Base-by-base conservation (phyloP, 2,797 vertebrate species). In the Parotocinclus haroldoi region DNA sequence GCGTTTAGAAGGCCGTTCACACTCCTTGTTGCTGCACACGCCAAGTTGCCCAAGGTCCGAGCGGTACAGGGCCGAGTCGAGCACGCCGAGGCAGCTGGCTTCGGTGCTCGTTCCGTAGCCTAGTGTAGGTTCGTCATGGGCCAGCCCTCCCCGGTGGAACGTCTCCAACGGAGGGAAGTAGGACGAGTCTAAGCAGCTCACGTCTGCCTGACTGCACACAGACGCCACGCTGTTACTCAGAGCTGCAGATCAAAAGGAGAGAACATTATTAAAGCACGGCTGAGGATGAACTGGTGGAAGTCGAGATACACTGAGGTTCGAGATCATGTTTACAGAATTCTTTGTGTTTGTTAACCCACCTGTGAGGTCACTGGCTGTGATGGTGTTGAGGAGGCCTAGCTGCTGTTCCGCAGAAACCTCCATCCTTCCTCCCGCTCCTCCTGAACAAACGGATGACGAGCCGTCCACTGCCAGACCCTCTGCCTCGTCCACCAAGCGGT, bases 361-460 rank as follows among this genome's bases (percentile, higher is more conserved):
- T 86, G 96, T 94, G 82, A 99, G 87, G 79, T 99, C 96, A 58
- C 93, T 95, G 81, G 95, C 95, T 71, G 95, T 96, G 83, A 99
- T 96, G n/a, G 96, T 95, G 85, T 91, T 96, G 58, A 99, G 91
- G 79, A 98, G 87, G 82, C 91, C 97, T 37, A 98, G 90, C 69
- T 95, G 96, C 63, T 96, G 95, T 63, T 97, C 96, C 6, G 95
- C 88, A 38, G 92, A 83, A 14, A 81, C 86, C 80, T 98, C 96
- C 46, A 94, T 79, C 76, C 95, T 82, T 57, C 67, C 93, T 9
- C 88, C 91, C 54, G 91, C 89, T 51, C 62, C 93, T 2, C 86
- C 90, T 9, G 92, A 91, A 83, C 94, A 94, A 80, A 93, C 87
- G 0, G 95, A 92, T 74, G 94, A 90, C 58, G 91, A 92, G 9